phyloP scores from a whole-genome alignment of 2,113 vertebrate species.

The Oncorhynchus kisutch region DNA sequence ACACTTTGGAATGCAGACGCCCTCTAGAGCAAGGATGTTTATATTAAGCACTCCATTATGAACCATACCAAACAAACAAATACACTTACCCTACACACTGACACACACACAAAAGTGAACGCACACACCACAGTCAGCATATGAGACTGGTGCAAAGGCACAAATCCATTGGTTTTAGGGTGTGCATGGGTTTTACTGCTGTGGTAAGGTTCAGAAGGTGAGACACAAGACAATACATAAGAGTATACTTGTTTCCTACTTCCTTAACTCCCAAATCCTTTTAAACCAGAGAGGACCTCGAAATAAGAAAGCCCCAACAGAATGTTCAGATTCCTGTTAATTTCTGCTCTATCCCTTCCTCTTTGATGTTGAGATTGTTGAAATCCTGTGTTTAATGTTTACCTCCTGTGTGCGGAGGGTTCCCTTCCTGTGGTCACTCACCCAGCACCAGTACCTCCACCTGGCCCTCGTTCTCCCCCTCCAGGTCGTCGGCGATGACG shows the following conservation, averaged over 20 bases:
- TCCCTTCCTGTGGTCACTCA: conserved; percentile 59
- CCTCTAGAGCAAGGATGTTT: conserved; percentile 12
- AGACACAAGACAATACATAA: too few species aligned
- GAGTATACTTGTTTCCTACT: too few species aligned
- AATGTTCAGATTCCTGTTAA: too few species aligned
- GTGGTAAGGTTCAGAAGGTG: neutral
- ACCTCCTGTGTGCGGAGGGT: neutral
- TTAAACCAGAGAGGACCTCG: too few species aligned
- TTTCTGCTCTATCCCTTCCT: too few species aligned
- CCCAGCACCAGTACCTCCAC: conserved; percentile 93
- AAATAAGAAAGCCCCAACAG: too few species aligned
- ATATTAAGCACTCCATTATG: conserved; percentile 10
- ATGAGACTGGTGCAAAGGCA: neutral
- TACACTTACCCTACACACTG: conserved; percentile 7
- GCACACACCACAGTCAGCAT: too few species aligned
- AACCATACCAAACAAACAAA: conserved; percentile 9
- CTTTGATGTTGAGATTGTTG: neutral
- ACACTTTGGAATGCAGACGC: conserved; percentile 69
- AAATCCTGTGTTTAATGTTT: neutral
- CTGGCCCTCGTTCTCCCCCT: conserved; percentile 88
- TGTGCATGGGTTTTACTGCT: too few species aligned
- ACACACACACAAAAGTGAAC: neutral
- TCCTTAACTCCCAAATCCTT: too few species aligned
- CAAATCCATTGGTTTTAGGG: neutral
- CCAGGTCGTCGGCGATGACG: conserved; percentile 87